Percentiles rank a stretch among this genome's conserved stretches.
Conservation (phyloP, 2,888 invertebrate species). For the Hemaris fuciformis region DNA sequence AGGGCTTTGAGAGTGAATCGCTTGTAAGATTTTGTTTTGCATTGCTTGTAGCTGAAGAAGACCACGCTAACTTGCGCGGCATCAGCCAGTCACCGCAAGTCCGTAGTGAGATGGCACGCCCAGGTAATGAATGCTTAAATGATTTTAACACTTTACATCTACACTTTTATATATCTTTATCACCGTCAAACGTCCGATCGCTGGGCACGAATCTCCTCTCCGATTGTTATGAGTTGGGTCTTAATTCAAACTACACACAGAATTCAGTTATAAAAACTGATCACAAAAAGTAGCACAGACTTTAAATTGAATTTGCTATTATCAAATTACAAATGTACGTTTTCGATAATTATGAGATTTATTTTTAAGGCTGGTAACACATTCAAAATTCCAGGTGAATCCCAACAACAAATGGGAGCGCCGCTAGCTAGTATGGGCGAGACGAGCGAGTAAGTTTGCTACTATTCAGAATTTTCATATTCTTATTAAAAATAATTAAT, state of each 20-base stretch:
- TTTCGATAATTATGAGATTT: too few species aligned
- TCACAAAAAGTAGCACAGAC: too few species aligned
- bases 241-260: too few species aligned
- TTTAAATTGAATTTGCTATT: too few species aligned
- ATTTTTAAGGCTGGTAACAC: slow-evolving; percentile 19
- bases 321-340: too few species aligned
- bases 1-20: slow-evolving; percentile 29
- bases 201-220: too few species aligned
- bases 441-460: slow-evolving; percentile 82
- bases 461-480: not conserved
- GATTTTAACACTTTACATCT: not conserved
- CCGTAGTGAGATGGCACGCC: slow-evolving; percentile 47
- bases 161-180: not conserved
- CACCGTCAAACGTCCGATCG: too few species aligned
- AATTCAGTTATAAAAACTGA: too few species aligned
- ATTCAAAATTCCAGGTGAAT: slow-evolving; percentile 62
- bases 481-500: not conserved
- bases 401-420: slow-evolving; percentile 79
- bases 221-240: too few species aligned
- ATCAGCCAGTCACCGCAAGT: slow-evolving; percentile 51
- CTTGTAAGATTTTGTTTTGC: slow-evolving; percentile 51
- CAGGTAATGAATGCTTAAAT: slow-evolving; percentile 50
- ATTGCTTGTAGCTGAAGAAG: slow-evolving; percentile 85
- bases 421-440: slow-evolving; percentile 84
- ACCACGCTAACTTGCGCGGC: slow-evolving; percentile 81